These are phyloP conservation scores for Pachycephus smyrnensis DNA, from an alignment of 2,888 invertebrate genomes.

Conservation along the genomic window DNA sequence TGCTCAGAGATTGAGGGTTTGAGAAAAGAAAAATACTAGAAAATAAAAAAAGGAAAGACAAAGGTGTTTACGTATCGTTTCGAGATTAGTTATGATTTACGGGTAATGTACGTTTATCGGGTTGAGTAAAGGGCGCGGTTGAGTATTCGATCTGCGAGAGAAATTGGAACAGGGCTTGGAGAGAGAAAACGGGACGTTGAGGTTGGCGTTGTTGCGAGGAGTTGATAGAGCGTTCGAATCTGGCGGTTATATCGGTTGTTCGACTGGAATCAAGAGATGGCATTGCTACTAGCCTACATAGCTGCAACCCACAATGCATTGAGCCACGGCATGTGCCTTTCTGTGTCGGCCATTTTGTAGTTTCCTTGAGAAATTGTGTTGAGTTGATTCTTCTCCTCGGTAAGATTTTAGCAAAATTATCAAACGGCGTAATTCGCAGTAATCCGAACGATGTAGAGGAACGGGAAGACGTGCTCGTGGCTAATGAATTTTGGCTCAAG, in stretches of 20 bases:
- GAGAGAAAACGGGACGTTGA: neutral
- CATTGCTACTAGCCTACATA: conserved; percentile 32
- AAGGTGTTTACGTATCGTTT: neutral
- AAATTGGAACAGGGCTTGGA: neutral
- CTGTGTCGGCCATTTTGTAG: conserved; percentile 78
- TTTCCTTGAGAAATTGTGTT: conserved; percentile 75
- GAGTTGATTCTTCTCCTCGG: conserved; percentile 74
- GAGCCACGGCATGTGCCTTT: conserved; percentile 75
- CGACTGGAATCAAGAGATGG: conserved; percentile 29
- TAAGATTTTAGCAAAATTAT: conserved; percentile 62
- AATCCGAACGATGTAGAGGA: conserved; percentile 22
- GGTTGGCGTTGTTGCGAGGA: neutral
- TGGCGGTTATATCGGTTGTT: neutral
- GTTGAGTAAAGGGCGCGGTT: neutral
- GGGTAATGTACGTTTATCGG: neutral
- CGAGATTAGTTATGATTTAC: conserved; percentile 20
- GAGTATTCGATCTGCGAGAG: neutral
- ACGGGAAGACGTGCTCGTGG: conserved; percentile 20
- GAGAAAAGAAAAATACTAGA: neutral
- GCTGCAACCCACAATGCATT: conserved; percentile 68
- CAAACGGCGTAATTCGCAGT: conserved; percentile 21
- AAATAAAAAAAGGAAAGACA: conserved; percentile 10
- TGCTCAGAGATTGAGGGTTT: neutral
- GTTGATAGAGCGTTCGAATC: neutral
- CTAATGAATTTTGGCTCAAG: conserved; percentile 15